Evolutionary conservation across 2,113 vertebrate species (phyloP).

Genomic region (Lates calcarifer): DNA sequence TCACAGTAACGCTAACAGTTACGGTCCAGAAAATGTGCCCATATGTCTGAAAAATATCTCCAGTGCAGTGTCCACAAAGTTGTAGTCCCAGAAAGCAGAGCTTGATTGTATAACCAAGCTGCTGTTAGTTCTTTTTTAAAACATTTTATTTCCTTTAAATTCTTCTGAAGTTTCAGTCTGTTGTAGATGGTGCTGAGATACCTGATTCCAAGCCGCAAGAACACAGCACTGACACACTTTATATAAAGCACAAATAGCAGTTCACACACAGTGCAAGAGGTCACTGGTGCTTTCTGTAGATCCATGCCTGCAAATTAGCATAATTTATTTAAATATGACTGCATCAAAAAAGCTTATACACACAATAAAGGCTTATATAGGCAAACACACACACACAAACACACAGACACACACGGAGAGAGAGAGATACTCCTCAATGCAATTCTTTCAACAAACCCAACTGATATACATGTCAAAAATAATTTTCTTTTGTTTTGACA

Average conservation of each 20-base stretch:
- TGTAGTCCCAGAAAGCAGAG: neutral
- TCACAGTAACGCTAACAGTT: conserved; percentile 1
- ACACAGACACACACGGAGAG: neutral
- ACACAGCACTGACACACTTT: neutral
- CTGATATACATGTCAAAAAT: neutral
- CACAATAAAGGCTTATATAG: neutral
- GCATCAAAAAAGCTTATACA: conserved; percentile 2
- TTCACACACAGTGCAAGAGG: neutral
- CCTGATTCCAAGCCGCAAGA: neutral
- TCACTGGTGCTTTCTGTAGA: neutral
- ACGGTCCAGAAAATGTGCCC: conserved; percentile 53
- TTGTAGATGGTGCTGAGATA: neutral
- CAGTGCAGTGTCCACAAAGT: neutral
- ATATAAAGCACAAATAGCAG: conserved; percentile 8
- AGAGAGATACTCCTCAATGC: too few species aligned
- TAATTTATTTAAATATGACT: neutral
- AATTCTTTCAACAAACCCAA: neutral
- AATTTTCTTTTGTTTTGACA: neutral
- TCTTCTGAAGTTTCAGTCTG: neutral
- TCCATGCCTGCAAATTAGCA: neutral
- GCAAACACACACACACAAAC: neutral
- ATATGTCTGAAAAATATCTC: conserved; percentile 41
- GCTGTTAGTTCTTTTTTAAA: neutral
- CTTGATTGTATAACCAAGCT: neutral
- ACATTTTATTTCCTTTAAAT: neutral